phyloP scores from a whole-genome alignment of 2,888 invertebrate species.

The Syritta pipiens region DNA sequence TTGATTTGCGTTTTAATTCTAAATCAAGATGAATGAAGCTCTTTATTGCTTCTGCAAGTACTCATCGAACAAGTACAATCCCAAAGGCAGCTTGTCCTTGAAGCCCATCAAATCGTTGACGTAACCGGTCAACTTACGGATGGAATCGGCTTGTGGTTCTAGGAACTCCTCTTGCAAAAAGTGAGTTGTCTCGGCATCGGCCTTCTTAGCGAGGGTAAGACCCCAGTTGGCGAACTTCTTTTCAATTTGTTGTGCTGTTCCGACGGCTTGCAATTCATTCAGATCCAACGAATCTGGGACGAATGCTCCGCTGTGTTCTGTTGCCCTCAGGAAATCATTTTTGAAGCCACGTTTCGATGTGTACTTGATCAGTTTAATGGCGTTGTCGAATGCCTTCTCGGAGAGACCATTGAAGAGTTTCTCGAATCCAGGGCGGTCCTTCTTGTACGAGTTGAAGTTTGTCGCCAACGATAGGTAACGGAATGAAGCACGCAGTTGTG shows the following conservation, averaged over 20 bases:
- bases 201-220: conserved; percentile 69
- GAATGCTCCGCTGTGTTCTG: conserved; percentile 71
- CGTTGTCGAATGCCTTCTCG: conserved; percentile 87
- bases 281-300: conserved; percentile 72
- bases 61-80: conserved; percentile 88
- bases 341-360: conserved; percentile 86
- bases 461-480: conserved; percentile 88
- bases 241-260: conserved; percentile 87
- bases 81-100: conserved; percentile 79
- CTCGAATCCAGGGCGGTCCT: conserved; percentile 87
- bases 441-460: conserved; percentile 88
- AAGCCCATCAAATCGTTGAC: conserved; percentile 86
- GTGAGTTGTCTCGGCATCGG: conserved; percentile 87
- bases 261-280: conserved; percentile 86
- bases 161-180: conserved; percentile 89
- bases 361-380: conserved; percentile 88
- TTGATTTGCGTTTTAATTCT: not conserved
- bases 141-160: conserved; percentile 83
- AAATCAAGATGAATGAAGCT: not conserved
- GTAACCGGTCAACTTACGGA: conserved; percentile 87
- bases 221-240: conserved; percentile 86
- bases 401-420: conserved; percentile 87
- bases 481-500: conserved; percentile 86
- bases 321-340: conserved; percentile 81
- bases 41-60: conserved; percentile 78